Evolutionary conservation across 2,797 vertebrate genomes (phyloP).

Genomic region (Gouania willdenowi): DNA sequence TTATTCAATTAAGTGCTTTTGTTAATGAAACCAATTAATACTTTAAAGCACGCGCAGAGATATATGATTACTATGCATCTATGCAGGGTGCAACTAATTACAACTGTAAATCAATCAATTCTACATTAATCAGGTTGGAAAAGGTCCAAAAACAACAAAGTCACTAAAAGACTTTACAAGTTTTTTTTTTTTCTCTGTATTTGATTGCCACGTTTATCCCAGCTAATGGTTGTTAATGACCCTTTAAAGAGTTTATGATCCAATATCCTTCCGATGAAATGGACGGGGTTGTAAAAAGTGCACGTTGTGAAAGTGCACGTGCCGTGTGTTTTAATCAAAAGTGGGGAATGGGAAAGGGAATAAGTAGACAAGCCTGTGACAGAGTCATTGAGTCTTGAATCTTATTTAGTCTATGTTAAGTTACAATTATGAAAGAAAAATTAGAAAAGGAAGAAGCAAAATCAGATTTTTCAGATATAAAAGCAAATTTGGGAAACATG

Average conservation of each 20-base stretch:
- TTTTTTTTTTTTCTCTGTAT: conserved; percentile 56
- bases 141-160: conserved; percentile 75
- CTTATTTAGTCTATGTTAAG: no score
- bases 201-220: conserved; percentile 70
- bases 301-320: conserved; percentile 56
- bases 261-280: conserved; percentile 67
- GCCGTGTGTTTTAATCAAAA: conserved; percentile 64
- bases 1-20: conserved; percentile 78
- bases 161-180: conserved; percentile 74
- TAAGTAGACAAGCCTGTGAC: no score
- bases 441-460: no score
- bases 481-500: no score
- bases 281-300: conserved; percentile 68
- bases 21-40: conserved; percentile 82
- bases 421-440: no score
- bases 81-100: conserved; percentile 74
- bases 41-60: conserved; percentile 70
- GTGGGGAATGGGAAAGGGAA: conserved; percentile 37
- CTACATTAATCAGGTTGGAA: conserved; percentile 72
- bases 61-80: conserved; percentile 77
- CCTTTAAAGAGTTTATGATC: conserved; percentile 71
- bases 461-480: no score
- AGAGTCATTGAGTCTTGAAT: no score
- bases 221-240: conserved; percentile 73
- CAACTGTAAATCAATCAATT: conserved; percentile 77